Evolutionary conservation across 1,140 invertebrate species (phyloP), one percentile per base, ranked within the genome.

Genomic region (Alviniconcha marisindica): DNA sequence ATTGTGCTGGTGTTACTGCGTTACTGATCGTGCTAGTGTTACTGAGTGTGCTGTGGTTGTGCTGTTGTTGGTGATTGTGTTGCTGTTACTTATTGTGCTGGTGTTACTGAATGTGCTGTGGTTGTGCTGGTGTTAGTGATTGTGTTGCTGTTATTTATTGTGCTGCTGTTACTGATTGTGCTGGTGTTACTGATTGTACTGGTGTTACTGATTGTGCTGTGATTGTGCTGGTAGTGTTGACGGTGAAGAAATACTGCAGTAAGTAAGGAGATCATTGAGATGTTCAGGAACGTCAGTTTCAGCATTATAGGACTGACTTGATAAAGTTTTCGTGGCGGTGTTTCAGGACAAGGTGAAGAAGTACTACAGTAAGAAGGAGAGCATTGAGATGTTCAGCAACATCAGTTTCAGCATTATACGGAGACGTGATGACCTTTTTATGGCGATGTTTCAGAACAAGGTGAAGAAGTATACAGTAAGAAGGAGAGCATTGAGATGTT

Each of bases 231-330:
- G n/a, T n/a, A n/a, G 56, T 80, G 76, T 77, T 36, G 15, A n/a
- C n/a, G n/a, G n/a, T n/a, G n/a, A n/a, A n/a, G n/a, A n/a, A n/a
- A n/a, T n/a, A n/a, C n/a, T n/a, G n/a, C n/a, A n/a, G n/a, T n/a
- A n/a, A n/a, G n/a, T 15, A 84, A 82, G 7, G 76, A 87, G 66
- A 60, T 77, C 51, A 87, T 90, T 69, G 89, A 90, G 77, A 77
- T 88, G 18, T 89, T 89, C 66, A 81, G 73, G 42, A n/a, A n/a
- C n/a, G n/a, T n/a, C n/a, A n/a, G n/a, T n/a, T n/a, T n/a, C n/a
- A n/a, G n/a, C n/a, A n/a, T n/a, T n/a, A n/a, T n/a, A n/a, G n/a
- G n/a, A n/a, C n/a, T n/a, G n/a, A n/a, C n/a, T n/a, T n/a, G n/a
- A n/a, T n/a, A n/a, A n/a, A n/a, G n/a, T n/a, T n/a, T n/a, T n/a